These are phyloP conservation scores for Homarus americanus DNA, from an alignment of 1,140 invertebrate genomes.

Conservation along the genomic window DNA sequence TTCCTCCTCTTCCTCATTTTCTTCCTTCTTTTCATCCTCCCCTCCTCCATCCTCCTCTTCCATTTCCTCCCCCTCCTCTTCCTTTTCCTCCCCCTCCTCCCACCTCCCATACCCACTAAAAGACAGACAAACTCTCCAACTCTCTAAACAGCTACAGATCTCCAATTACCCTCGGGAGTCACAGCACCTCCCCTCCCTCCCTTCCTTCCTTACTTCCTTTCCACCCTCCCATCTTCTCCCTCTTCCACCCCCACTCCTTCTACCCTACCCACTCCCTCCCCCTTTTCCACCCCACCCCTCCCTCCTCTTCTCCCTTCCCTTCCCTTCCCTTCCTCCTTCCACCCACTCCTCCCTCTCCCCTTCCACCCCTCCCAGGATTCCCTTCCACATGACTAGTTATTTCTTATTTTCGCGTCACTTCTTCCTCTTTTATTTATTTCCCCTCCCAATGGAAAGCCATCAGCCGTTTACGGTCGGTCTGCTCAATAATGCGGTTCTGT, in stretches of 20 bases:
- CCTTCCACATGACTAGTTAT: slow-evolving; percentile 64
- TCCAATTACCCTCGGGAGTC: not conserved
- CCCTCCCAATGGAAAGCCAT: slow-evolving; percentile 67
- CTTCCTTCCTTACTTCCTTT: not conserved
- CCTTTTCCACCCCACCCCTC: not conserved
- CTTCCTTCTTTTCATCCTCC: not conserved
- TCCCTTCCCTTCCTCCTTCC: not conserved
- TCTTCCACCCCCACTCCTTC: not conserved
- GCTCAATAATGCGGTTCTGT: slow-evolving; percentile 69
- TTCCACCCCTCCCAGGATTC: slow-evolving; percentile 14
- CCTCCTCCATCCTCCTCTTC: not conserved
- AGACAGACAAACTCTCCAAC: too few relatives aligned
- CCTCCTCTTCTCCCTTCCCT: not conserved
- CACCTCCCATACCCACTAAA: not conserved
- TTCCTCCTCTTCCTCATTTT: not conserved
- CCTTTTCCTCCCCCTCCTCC: not conserved
- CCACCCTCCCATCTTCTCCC: not conserved
- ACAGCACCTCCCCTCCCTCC: not conserved
- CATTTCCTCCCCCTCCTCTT: not conserved
- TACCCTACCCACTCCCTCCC: not conserved
- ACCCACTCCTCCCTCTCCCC: not conserved
- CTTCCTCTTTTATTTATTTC: slow-evolving; percentile 68
- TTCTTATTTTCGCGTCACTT: slow-evolving; percentile 69
- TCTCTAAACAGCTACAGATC: not conserved
- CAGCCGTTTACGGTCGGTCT: slow-evolving; percentile 59